phyloP scores from a whole-genome alignment of 2,797 vertebrate genomes.

The Takifugu rubripes region DNA sequence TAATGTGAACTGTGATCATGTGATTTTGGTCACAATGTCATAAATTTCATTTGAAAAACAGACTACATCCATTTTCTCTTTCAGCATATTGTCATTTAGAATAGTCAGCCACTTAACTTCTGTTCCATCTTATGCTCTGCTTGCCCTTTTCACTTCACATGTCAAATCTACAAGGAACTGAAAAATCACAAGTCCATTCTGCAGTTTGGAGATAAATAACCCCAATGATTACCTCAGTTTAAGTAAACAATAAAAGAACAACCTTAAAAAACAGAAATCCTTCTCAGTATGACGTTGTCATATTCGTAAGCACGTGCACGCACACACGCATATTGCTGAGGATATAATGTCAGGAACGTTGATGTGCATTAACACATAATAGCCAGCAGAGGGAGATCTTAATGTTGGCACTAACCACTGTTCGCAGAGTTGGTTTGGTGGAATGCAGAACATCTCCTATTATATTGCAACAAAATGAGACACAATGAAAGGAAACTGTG shows the following conservation, averaged over 20 bases:
- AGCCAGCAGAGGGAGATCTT: slow-evolving; percentile 50
- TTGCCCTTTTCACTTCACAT: slow-evolving; percentile 7
- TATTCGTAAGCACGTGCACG: neutral
- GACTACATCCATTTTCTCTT: too few relatives aligned
- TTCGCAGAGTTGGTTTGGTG: slow-evolving; percentile 2
- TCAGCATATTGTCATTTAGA: neutral
- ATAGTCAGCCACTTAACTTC: neutral
- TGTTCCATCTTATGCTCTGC: too few relatives aligned
- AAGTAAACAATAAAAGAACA: slow-evolving; percentile 23
- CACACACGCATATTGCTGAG: neutral
- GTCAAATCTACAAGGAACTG: slow-evolving; percentile 35
- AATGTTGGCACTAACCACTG: slow-evolving; percentile 9
- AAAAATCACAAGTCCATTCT: slow-evolving; percentile 42
- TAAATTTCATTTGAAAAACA: neutral
- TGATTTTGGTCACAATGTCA: neutral
- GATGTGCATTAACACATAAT: slow-evolving; percentile 1
- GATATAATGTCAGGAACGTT: neutral
- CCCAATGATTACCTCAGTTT: slow-evolving; percentile 34
- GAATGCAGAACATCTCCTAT: slow-evolving; percentile 2
- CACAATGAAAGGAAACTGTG: neutral
- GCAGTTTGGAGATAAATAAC: slow-evolving; percentile 41
- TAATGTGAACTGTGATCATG: too few relatives aligned
- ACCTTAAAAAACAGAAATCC: too few relatives aligned
- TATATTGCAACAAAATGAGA: neutral
- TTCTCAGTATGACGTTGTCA: neutral